Base-by-base conservation (phyloP, 2,113 vertebrate species). In the Elachura formosa region DNA sequence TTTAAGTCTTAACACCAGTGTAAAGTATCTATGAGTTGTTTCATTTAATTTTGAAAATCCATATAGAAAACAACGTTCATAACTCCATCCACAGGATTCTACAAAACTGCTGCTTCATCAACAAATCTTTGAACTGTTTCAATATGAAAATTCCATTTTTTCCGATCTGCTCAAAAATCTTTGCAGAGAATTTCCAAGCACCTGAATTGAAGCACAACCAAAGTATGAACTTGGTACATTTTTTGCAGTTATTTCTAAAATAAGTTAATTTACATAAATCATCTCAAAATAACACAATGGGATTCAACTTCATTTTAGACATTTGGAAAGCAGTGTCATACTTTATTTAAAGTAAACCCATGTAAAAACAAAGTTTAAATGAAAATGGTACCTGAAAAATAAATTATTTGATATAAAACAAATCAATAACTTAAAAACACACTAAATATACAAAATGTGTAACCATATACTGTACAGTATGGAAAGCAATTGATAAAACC, bases 321-420 rank as follows among this genome's bases (percentile, higher is more conserved):
- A 97, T 97, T 98, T 98, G 97, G 97, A 98, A 98, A 98, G 97
- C 97, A 98, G 97, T 97, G 97, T 98, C 97, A 98, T 97, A 98
- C 98, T 98, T 98, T 98, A 98, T 98, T 98, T 98, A 97, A 98
- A 98, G 97, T 98, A 98, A 98, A 98, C 98, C 98, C 97, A 98
- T 96, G 98, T 98, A 97, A 98, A 98, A 98, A 98, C 98, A 98
- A 98, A 98, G 97, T 98, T 97, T 97, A 98, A 98, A 98, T 97
- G 97, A 98, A 98, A 98, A 98, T 96, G 97, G 96, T 97, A 97
- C 97, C 98, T 98, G 97, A 98, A 98, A 98, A 98, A 98, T 98
- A 98, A 98, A 98, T 98, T 98, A 98, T 97, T 98, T 97, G 78
- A 98, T 98, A 98, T 97, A 98, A 98, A 98, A 98, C 97, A 98